Evolutionary conservation across 2,888 invertebrate genomes (phyloP), one percentile per base, ranked within the genome.

Genomic region (Temnothorax unifasciatus): DNA sequence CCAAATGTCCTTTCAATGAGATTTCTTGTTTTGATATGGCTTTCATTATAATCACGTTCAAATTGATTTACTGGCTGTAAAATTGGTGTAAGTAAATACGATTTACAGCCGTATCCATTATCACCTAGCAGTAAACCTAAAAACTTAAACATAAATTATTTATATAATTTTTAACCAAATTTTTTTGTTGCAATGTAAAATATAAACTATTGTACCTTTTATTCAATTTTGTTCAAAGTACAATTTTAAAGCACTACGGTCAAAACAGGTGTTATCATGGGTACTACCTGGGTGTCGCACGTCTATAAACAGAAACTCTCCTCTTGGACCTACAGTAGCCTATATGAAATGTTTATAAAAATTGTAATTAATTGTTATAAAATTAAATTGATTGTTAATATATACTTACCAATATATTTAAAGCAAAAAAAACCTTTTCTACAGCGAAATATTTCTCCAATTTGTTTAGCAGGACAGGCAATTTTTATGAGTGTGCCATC

Each of bases 391-490:
- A 34, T 61, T 61, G 18, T 34, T 18, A 18, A 61, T 61, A 61
- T 13, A 61, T 13, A 61, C 13, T 61, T 63, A 63, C 63, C 38
- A 41, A 63, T 8, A 63, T 41, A 63, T 63, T 63, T 63, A 63
- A 63, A 63, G 63, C 8, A 63, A 63, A 63, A 3, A 3, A 3
- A 38, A 13, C 59, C 29, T 59, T 59, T 59, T 29, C 59, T 59
- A 59, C 29, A 5, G 8, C 25, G 59, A 25, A 59, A 59, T 3
- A 61, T 61, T 61, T 61, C 59, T 61, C 29, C 59, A 61, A 34
- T 61, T 61, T 61, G 9, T 61, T 61, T 61, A 6, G 3, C 18
- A 61, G 29, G 29, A 29, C 4, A 6, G 29, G 25, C 25, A 21
- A 64, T 41, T 5, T 64, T 64, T 9, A 64, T 64, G n/a, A 63